These are phyloP conservation scores for Drosophila multiciliata DNA, from an alignment of 2,888 invertebrate species.

Conservation along the genomic window DNA sequence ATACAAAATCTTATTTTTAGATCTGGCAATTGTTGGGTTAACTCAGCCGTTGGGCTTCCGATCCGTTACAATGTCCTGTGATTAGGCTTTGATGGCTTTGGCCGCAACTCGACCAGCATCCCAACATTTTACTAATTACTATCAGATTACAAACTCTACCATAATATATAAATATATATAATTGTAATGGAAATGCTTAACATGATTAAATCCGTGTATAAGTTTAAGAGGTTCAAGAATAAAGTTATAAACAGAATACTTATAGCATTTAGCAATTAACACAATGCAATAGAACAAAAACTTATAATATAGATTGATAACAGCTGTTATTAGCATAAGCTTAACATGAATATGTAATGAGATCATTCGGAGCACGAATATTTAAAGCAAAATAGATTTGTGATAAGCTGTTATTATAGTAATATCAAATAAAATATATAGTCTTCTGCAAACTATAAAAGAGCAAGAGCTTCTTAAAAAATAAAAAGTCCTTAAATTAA, in stretches of 20 bases:
- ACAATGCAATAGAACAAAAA: background rate
- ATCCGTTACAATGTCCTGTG: constrained; percentile 46
- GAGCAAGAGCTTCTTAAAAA: background rate
- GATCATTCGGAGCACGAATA: background rate
- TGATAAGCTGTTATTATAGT: background rate
- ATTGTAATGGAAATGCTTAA: constrained; percentile 6
- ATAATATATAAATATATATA: constrained; percentile 38
- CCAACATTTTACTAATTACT: constrained; percentile 37
- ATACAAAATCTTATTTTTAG: constrained; percentile 68
- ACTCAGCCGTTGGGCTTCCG: constrained; percentile 9
- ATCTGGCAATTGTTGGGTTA: constrained; percentile 33
- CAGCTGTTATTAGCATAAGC: background rate
- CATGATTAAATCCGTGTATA: constrained; percentile 21
- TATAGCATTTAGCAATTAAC: background rate
- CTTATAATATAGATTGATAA: background rate
- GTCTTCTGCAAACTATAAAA: background rate
- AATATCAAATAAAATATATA: background rate
- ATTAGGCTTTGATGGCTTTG: constrained; percentile 58
- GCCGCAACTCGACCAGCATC: constrained; percentile 27
- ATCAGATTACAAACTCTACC: constrained; percentile 10
- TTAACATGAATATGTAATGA: background rate
- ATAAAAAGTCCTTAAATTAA: background rate
- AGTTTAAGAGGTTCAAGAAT: background rate
- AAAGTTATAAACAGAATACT: background rate
- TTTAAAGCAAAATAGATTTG: background rate